Evolutionary conservation across 2,113 vertebrate species (phyloP).

Genomic region (Rhinoderma darwinii): DNA sequence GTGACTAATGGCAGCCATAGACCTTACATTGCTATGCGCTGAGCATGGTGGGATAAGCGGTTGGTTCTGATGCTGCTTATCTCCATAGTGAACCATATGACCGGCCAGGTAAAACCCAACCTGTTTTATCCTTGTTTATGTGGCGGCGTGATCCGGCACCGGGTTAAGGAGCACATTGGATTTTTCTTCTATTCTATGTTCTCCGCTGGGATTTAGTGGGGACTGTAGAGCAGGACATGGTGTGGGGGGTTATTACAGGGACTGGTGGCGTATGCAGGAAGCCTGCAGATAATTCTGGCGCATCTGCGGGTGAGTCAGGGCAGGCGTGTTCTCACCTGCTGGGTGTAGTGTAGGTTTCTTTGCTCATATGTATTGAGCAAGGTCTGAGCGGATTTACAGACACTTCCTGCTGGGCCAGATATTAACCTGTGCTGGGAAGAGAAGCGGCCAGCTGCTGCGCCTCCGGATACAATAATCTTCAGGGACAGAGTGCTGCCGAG

Average conservation of each 20-base stretch:
- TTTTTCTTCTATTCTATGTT: too few relatives aligned
- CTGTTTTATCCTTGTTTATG: too few relatives aligned
- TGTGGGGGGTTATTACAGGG: neutral
- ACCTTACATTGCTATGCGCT: too few relatives aligned
- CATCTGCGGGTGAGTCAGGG: neutral
- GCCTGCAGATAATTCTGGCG: neutral
- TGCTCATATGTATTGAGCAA: neutral
- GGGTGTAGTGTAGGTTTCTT: neutral
- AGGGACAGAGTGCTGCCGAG: too few relatives aligned
- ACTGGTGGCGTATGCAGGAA: neutral
- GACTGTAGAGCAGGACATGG: neutral
- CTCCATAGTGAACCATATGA: too few relatives aligned
- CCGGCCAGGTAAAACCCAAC: too few relatives aligned
- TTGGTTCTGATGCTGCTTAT: too few relatives aligned
- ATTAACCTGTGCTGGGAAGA: neutral
- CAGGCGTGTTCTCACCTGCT: neutral
- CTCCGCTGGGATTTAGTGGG: neutral
- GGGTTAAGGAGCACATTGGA: too few relatives aligned
- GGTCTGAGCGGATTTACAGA: neutral
- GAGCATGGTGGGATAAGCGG: too few relatives aligned
- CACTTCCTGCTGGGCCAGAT: conserved; percentile 14
- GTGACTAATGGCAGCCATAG: neutral
- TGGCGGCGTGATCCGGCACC: too few relatives aligned
- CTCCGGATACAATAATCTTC: too few relatives aligned
- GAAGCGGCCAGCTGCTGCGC: too few relatives aligned